These are phyloP conservation scores for Brachionus angularis DNA, from an alignment of 1,140 invertebrate species.

Conservation along the genomic window DNA sequence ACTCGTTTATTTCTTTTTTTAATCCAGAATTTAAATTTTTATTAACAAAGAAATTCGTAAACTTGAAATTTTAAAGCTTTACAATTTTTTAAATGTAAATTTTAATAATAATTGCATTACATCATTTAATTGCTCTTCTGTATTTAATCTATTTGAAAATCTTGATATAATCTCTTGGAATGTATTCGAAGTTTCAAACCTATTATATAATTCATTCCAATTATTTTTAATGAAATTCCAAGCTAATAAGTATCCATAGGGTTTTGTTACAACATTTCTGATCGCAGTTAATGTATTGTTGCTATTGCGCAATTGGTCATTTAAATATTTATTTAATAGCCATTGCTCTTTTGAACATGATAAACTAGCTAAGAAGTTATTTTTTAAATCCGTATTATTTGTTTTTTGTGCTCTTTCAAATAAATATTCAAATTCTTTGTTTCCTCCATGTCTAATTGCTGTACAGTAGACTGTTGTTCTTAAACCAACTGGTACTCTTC, in stretches of 20 bases:
- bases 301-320: neutral
- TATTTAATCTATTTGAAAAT: neutral
- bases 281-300: neutral
- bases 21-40: neutral
- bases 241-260: neutral
- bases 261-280: neutral
- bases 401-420: neutral
- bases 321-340: slow-evolving; percentile 19
- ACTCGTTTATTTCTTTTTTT: neutral
- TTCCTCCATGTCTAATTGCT: neutral
- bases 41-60: neutral
- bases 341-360: neutral
- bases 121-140: neutral
- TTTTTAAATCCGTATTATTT: neutral
- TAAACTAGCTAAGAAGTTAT: neutral
- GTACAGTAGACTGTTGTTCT: neutral
- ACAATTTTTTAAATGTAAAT: neutral
- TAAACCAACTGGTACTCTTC: neutral
- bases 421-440: slow-evolving; percentile 14
- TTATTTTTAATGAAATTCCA: slow-evolving; percentile 37
- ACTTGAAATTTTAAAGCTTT: slow-evolving; percentile 6
- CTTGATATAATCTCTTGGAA: neutral
- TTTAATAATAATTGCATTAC: neutral
- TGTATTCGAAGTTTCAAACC: neutral
- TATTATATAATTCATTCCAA: slow-evolving; percentile 6